Evolutionary conservation across 2,113 vertebrate species (phyloP), one percentile per base, ranked within the genome.

Genomic region (Callocephalon fimbriatum): DNA sequence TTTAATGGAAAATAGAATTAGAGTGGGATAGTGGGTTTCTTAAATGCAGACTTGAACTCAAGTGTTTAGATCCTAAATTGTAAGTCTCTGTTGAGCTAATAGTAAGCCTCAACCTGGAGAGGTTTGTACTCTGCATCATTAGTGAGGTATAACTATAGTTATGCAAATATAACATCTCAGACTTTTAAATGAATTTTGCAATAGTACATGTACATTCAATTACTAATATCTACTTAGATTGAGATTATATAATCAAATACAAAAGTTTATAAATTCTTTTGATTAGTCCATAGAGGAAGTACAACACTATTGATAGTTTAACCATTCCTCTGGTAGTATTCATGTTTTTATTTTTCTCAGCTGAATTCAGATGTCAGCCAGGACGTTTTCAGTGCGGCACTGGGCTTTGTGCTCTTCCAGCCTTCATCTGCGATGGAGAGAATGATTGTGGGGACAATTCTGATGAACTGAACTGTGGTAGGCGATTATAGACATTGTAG

Each of bases 381-480:
- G 99, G 99, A 37, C 98, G 99, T 62, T 99, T 99, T 95, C 99
- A 99, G 95, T 99, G 99, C 65, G 99, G 99, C 74, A 99, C 99
- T 26, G 99, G 99, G 63, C 99, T 99, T 59, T 99, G 99, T 93
- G 99, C 99, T 42, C 98, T 99, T 22, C 99, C 99, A 42, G 99
- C 99, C 21, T 99, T 99, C 95, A 99, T 99, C 97, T 99, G 99
- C 91, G 99, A 99, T 86, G 99, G 99, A 90, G 99, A 99, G 81
- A 99, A 99, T 14, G 99, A 99, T 68, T 99, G 99, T 92, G 99
- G 99, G 22, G 99, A 99, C 97, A 99, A 99, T 95, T 99, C 99
- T 7, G 99, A 99, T 84, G 99, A 99, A 85, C 98, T 99, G 42
- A 99, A 99, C 97, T 99, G 99, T 75, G 99, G 99, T 99, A 95